Evolutionary conservation across 2,113 vertebrate genomes (phyloP).

Genomic region (Anhinga anhinga): DNA sequence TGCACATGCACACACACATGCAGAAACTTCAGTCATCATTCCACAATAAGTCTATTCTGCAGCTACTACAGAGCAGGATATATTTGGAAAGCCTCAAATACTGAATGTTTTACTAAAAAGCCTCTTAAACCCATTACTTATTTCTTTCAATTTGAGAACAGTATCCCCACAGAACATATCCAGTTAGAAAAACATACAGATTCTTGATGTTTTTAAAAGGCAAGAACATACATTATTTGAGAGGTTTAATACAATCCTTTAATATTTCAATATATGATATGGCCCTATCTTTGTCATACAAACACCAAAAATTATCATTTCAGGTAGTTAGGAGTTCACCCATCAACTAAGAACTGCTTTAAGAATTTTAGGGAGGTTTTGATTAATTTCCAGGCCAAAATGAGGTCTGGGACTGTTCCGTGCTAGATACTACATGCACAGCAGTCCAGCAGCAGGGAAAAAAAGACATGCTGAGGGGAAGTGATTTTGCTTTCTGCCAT

Average conservation of each 20-base stretch:
- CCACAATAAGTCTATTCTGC: not conserved
- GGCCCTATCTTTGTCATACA: not conserved
- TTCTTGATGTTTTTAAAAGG: not conserved
- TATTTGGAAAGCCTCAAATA: not conserved
- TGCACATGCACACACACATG: not conserved
- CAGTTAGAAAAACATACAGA: not conserved
- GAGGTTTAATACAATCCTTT: not conserved
- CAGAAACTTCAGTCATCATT: not conserved
- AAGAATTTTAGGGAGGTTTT: not conserved
- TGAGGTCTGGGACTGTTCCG: not conserved
- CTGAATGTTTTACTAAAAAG: not conserved
- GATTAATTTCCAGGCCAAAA: not conserved
- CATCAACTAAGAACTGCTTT: not conserved
- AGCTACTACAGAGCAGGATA: not conserved
- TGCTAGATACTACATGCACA: not conserved
- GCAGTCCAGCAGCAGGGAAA: not conserved
- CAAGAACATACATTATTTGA: not conserved
- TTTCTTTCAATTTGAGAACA: not conserved
- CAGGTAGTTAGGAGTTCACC: not conserved
- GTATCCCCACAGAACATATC: not conserved
- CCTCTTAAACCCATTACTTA: not conserved
- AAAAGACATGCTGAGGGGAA: not conserved
- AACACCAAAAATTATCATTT: not conserved
- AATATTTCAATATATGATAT: not conserved
- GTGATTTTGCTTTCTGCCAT: not conserved